These are phyloP conservation scores for Sebastes paucispinis DNA, from an alignment of 2,797 vertebrate genomes.

Conservation along the genomic window DNA sequence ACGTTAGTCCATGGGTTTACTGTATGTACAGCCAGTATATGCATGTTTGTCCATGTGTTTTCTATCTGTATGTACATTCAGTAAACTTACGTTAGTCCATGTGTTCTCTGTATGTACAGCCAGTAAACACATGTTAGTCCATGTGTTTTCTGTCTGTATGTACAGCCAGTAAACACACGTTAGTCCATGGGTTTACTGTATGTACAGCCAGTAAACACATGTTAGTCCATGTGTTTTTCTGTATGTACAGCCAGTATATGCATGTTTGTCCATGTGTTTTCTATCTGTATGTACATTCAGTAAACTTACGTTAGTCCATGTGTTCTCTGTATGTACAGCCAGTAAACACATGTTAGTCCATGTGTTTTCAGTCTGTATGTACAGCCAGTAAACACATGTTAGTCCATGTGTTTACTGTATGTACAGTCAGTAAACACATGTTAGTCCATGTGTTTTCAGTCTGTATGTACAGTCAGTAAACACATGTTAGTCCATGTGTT, in stretches of 20 bases:
- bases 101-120: not conserved
- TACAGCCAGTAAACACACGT: fast-evolving
- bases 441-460: too few species aligned
- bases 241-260: too few species aligned
- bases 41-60: fast-evolving
- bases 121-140: fast-evolving
- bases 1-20: too few species aligned
- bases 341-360: too few species aligned
- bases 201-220: fast-evolving
- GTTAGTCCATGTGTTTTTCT: too few species aligned
- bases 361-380: too few species aligned
- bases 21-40: too few species aligned
- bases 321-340: fast-evolving
- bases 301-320: fast-evolving
- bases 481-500: too few species aligned
- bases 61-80: too few species aligned
- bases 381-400: fast-evolving
- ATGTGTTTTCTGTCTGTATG: too few species aligned
- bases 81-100: fast-evolving
- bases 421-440: not conserved
- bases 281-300: too few species aligned
- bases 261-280: fast-evolving
- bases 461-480: fast-evolving
- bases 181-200: too few species aligned
- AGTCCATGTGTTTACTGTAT: not conserved